Base-by-base conservation (phyloP, 2,888 invertebrate genomes). In the Melanchra persicariae region DNA sequence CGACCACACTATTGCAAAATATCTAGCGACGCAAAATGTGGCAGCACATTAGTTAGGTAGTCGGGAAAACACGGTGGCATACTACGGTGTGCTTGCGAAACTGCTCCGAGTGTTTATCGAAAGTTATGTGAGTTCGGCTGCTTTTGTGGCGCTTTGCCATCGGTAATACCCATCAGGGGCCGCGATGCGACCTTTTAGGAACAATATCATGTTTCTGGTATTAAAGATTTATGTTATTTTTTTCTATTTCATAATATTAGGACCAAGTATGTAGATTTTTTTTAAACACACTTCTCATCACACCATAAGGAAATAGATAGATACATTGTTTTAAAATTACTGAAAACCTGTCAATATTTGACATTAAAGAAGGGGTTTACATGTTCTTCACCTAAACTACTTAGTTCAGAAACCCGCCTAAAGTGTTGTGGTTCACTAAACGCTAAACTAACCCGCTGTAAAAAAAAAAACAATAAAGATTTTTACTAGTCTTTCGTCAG, bases 31-130 rank as follows among this genome's bases (percentile, higher is more conserved):
- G 57, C 76, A 73, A 71, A 76, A 82, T 66, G 57, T 54, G 61
- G 51, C 49, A 63, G 69, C 55, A 60, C 70, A 80, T 82, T 74
- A 71, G 70, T 77, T 74, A 76, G 57, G 64, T 72, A 70, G 78
- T 26, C 77, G 70, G 78, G 80, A 75, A 84, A 84, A 84, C 74
- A 85, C 75, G 49, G 60, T 57, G 71, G 54, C 71, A 78, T 37
- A 60, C 71, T 63, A 69, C 59, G 63, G 75, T 60, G 59, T 10
- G 61, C 74, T 84, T 84, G 74, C 85, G 84, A 81, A 77, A 84
- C 70, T 71, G 47, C 57, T 62, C 63, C 45, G 68, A 69, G 74
- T 73, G 78, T 80, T 74, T 76, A 76, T 67, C 74, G 69, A 76
- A 67, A 76, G 70, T 82, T 77, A 73, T 80, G 75, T 70, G 61